These are phyloP conservation scores for Centropus bengalensis DNA, from an alignment of 2,113 vertebrate genomes.

Conservation along the genomic window DNA sequence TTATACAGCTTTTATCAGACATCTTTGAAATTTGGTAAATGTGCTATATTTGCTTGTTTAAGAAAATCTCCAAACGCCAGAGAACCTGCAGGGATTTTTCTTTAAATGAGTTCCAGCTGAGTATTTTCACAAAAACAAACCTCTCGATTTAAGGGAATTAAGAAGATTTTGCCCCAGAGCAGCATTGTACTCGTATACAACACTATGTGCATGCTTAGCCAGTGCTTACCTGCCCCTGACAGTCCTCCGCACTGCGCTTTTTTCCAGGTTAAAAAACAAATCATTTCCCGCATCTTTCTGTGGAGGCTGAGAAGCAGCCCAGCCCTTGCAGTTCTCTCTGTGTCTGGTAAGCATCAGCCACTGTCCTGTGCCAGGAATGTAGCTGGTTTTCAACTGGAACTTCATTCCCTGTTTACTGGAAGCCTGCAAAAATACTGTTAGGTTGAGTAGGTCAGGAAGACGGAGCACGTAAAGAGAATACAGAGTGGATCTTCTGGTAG, in stretches of 20 bases:
- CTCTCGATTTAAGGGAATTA: rapidly evolving
- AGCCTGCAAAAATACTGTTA: background rate
- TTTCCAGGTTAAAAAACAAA: background rate
- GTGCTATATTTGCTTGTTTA: background rate
- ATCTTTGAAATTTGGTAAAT: background rate
- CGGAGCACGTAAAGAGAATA: background rate
- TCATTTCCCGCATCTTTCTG: background rate
- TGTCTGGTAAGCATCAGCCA: background rate
- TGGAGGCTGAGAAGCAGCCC: background rate
- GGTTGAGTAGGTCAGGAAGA: background rate
- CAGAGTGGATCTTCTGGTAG: background rate
- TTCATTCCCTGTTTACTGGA: background rate
- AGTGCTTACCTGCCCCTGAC: background rate
- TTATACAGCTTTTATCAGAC: background rate
- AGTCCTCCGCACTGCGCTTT: background rate
- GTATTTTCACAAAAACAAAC: background rate
- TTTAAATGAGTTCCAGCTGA: background rate
- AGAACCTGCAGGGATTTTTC: background rate
- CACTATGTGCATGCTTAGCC: background rate
- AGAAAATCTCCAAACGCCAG: background rate
- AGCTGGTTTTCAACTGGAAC: background rate
- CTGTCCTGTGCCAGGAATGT: background rate
- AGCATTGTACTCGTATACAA: rapidly evolving
- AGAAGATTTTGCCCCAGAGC: background rate
- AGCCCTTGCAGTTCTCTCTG: background rate